phyloP scores from a whole-genome alignment of 2,888 invertebrate genomes.

The Drosophila borborema region DNA sequence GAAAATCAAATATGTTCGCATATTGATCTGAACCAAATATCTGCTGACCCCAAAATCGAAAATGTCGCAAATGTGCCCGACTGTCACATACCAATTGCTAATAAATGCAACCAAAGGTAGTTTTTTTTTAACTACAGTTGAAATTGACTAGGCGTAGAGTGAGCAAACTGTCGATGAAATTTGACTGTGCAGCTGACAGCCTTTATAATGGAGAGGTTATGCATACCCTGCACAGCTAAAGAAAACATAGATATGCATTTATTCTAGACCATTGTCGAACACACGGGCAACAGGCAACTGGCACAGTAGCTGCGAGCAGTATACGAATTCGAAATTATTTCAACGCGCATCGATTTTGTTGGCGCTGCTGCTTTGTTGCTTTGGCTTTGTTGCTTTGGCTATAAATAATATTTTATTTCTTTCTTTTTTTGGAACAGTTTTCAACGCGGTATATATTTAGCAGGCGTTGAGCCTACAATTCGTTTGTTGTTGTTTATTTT shows the following conservation, averaged over 20 bases:
- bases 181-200: background rate
- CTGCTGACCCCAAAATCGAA: background rate
- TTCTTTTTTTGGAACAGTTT: constrained; percentile 74
- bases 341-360: constrained; percentile 62
- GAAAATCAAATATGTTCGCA: constrained; percentile 30
- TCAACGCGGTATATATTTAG: constrained; percentile 72
- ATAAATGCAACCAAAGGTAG: background rate
- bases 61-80: background rate
- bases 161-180: background rate
- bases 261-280: background rate
- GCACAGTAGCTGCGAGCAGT: constrained; percentile 16
- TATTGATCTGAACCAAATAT: constrained; percentile 20
- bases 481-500: constrained; percentile 71
- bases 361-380: constrained; percentile 27
- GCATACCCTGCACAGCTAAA: background rate
- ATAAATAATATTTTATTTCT: constrained; percentile 76
- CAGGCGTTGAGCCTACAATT: constrained; percentile 71
- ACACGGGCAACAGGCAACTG: constrained; percentile 15
- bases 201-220: too few species aligned
- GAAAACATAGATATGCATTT: background rate
- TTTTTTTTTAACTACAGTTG: background rate
- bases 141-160: background rate
- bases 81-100: background rate
- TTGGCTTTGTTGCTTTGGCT: constrained; percentile 56
- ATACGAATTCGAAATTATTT: constrained; percentile 56